Evolutionary conservation across 2,888 invertebrate species (phyloP).

Genomic region (Cryptocephalus moraei): DNA sequence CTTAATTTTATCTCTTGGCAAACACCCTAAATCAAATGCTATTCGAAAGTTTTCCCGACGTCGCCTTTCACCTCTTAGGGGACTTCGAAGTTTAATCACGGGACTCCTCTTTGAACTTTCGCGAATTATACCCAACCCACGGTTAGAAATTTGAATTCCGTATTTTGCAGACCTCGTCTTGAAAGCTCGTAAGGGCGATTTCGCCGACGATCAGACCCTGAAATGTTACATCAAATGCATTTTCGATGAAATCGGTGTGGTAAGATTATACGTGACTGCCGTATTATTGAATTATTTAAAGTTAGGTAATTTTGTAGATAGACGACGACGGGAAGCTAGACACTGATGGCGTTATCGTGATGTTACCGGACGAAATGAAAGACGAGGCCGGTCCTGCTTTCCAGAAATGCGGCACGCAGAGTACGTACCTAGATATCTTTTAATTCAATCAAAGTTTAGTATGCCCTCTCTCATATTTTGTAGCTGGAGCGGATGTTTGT

Average conservation of each 20-base stretch:
- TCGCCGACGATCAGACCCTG: slow-evolving; percentile 24
- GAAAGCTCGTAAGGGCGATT: slow-evolving; percentile 27
- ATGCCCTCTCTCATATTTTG: slow-evolving; percentile 4
- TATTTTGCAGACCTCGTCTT: not conserved
- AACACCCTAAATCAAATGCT: too few relatives aligned
- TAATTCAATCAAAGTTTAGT: slow-evolving; percentile 2
- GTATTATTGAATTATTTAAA: not conserved
- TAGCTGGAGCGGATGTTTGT: slow-evolving; percentile 20
- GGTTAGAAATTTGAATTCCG: not conserved
- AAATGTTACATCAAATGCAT: slow-evolving; percentile 35
- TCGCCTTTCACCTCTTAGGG: too few relatives aligned
- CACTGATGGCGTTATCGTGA: slow-evolving; percentile 24
- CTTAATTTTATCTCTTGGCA: too few relatives aligned
- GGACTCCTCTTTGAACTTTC: too few relatives aligned
- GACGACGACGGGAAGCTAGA: slow-evolving; percentile 29
- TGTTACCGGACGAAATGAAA: slow-evolving; percentile 27
- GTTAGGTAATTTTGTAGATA: slow-evolving; percentile 9
- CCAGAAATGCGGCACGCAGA: slow-evolving; percentile 23
- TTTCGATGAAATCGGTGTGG: slow-evolving; percentile 12
- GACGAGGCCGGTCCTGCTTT: slow-evolving; percentile 13
- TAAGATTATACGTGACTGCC: slow-evolving; percentile 2
- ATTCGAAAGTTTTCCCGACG: too few relatives aligned
- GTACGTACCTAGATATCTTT: slow-evolving; percentile 16
- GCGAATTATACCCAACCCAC: not conserved
- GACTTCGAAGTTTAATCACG: too few relatives aligned